A percentile compares a stretch with the other conserved stretches of the same genome.
phyloP scores from a whole-genome alignment of 2,797 vertebrate genomes.

The Miichthys miiuy region DNA sequence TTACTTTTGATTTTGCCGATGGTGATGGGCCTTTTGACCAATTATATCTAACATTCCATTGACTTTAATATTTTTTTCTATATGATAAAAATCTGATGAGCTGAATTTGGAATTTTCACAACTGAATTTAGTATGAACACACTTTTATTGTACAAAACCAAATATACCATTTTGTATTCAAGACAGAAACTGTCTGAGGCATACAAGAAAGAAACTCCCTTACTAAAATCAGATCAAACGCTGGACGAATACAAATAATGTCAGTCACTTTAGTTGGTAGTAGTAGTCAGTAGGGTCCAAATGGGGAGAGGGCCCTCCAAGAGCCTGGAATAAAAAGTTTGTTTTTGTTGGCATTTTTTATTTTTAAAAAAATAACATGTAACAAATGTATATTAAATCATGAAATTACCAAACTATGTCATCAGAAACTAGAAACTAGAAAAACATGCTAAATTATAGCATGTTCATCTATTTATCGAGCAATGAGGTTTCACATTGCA shows the following conservation, averaged over 20 bases:
- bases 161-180: constrained; percentile 48
- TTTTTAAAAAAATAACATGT: too few relatives aligned
- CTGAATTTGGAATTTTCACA: background rate
- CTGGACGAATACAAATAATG: constrained; percentile 36
- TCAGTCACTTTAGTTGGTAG: too few relatives aligned
- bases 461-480: too few relatives aligned
- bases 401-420: too few relatives aligned
- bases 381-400: too few relatives aligned
- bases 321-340: too few relatives aligned
- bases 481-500: too few relatives aligned
- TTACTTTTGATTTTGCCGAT: constrained; percentile 18
- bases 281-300: background rate
- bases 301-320: too few relatives aligned
- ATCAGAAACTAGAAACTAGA: too few relatives aligned
- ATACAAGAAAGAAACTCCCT: background rate
- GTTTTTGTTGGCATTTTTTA: too few relatives aligned
- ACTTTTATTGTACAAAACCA: constrained; percentile 2
- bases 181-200: constrained; percentile 2
- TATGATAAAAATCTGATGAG: background rate
- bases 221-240: constrained; percentile 15
- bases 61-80: background rate
- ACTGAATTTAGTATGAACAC: background rate
- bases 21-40: constrained; percentile 1
- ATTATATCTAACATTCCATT: background rate
- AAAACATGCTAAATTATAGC: too few relatives aligned